Conservation (phyloP, 2,888 invertebrate genomes). For the Lamellibrachia satsuma region DNA sequence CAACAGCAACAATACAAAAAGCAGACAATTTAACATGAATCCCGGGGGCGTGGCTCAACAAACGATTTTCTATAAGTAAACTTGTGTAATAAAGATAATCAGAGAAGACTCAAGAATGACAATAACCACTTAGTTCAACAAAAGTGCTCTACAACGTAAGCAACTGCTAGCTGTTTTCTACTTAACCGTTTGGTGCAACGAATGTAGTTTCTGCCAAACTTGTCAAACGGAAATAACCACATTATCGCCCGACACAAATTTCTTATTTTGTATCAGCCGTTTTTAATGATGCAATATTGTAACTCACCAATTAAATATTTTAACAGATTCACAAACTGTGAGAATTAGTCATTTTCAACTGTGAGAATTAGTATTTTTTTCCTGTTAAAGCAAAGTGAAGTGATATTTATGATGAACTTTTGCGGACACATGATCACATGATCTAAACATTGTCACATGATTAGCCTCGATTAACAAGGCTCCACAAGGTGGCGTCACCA, state of each 20-base stretch:
- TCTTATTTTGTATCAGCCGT: not conserved
- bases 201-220: not conserved
- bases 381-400: not conserved
- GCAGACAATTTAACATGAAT: not conserved
- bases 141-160: not conserved
- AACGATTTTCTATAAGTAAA: not conserved
- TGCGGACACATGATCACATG: not conserved
- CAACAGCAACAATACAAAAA: too few relatives aligned
- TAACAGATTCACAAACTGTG: not conserved
- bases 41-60: not conserved
- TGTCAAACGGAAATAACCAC: not conserved
- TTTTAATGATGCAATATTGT: not conserved
- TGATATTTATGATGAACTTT: not conserved
- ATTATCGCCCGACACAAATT: not conserved
- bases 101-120: not conserved
- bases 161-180: not conserved
- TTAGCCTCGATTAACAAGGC: not conserved
- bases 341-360: not conserved
- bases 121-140: not conserved
- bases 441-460: not conserved
- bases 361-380: not conserved
- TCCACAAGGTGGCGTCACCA: too few relatives aligned
- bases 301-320: not conserved
- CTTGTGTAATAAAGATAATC: not conserved
- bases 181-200: not conserved